phyloP scores from a whole-genome alignment of 2,888 invertebrate species.

The Synergus itoensis region DNA sequence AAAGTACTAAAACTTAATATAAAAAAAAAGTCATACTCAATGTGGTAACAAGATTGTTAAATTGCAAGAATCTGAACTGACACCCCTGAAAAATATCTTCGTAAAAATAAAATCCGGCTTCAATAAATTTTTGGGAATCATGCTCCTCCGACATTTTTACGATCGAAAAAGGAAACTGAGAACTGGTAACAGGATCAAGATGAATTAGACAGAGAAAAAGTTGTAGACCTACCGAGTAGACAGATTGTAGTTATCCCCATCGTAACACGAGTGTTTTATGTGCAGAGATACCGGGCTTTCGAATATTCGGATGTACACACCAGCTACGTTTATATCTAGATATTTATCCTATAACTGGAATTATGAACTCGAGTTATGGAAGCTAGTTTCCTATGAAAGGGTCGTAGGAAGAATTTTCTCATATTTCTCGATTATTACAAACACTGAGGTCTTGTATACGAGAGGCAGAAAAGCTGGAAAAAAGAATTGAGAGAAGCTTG shows the following conservation, averaged over 20 bases:
- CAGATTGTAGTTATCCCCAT: constrained; percentile 22
- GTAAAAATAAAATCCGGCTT: background rate
- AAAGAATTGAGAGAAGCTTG: constrained; percentile 49
- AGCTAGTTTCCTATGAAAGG: constrained; percentile 42
- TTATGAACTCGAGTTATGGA: constrained; percentile 54
- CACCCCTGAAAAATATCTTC: background rate
- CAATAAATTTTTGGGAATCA: background rate
- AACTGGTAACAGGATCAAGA: constrained; percentile 2
- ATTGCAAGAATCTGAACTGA: background rate
- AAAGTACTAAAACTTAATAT: background rate
- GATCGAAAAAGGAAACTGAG: background rate
- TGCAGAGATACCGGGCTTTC: constrained; percentile 13
- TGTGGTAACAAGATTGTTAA: too few relatives aligned
- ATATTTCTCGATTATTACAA: constrained; percentile 71
- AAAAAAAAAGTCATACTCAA: background rate
- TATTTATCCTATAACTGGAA: constrained; percentile 51
- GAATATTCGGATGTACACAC: constrained; percentile 44
- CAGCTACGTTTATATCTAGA: constrained; percentile 48
- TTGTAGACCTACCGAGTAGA: constrained; percentile 2
- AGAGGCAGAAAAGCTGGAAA: constrained; percentile 47
- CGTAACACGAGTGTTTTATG: constrained; percentile 33
- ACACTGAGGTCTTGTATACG: constrained; percentile 51
- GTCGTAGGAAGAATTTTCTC: constrained; percentile 67
- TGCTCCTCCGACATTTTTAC: background rate
- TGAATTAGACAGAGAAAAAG: constrained; percentile 14